These are phyloP conservation scores for Machimus rusticus DNA, from an alignment of 2,888 invertebrate genomes.

Conservation along the genomic window DNA sequence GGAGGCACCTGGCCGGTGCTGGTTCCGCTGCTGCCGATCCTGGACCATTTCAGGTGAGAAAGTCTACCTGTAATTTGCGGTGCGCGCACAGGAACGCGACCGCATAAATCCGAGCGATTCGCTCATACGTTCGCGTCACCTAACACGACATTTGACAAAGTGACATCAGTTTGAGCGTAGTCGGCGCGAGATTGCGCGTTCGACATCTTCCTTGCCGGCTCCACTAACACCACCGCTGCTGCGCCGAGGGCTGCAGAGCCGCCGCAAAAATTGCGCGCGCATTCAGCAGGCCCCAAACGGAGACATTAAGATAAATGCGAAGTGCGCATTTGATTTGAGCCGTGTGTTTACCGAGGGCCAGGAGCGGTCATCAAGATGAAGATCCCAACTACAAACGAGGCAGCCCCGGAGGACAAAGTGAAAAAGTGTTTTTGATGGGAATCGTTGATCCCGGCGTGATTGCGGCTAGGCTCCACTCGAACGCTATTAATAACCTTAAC, in stretches of 20 bases:
- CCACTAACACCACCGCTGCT: not conserved
- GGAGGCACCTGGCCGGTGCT: not conserved
- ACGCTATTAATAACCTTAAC: constrained; percentile 38
- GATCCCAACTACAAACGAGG: constrained; percentile 13
- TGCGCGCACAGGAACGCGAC: constrained; percentile 1
- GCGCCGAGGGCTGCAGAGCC: not conserved
- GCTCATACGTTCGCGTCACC: constrained; percentile 38
- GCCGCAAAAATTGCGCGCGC: not conserved
- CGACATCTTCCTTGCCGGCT: constrained; percentile 25
- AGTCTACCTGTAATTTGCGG: constrained; percentile 1
- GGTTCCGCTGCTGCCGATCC: not conserved
- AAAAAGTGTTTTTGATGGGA: constrained; percentile 46
- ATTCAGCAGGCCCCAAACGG: constrained; percentile 9
- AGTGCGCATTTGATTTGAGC: constrained; percentile 34
- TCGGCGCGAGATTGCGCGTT: constrained; percentile 47
- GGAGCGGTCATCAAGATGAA: constrained; percentile 36
- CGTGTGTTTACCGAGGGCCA: constrained; percentile 13
- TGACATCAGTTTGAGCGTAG: constrained; percentile 51
- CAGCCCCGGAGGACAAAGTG: constrained; percentile 3
- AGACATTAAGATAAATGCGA: constrained; percentile 36
- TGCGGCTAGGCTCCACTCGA: constrained; percentile 27
- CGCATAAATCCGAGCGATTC: constrained; percentile 15
- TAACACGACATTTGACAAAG: constrained; percentile 53
- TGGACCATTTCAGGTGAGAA: not conserved
- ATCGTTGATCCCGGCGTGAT: constrained; percentile 49